Base-by-base conservation (phyloP, 2,113 vertebrate species). In the Polypterus senegalus region DNA sequence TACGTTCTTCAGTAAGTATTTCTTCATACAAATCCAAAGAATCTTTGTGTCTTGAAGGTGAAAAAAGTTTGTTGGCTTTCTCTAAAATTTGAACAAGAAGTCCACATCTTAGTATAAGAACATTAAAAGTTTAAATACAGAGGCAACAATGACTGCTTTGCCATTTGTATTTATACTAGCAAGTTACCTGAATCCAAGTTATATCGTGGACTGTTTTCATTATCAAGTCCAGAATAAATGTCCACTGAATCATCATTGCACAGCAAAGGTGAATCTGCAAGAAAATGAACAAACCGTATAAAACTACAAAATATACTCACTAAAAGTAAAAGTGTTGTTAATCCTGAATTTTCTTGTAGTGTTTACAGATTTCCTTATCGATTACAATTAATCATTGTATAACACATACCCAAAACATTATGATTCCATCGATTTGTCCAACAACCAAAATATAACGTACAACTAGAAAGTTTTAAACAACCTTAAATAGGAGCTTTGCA, bases 11-110 rank as follows among this genome's bases (percentile, higher is more conserved):
- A 65, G 90, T 89, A 60, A 98, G 61, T 47, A 98, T 73, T 69
- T 97, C 91, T 78, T 98, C 94, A 75, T 93, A 98, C 53, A 98
- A 85, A 75, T 98, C 94, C 76, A 98, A 84, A 7, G 87, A 85
- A 61, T 84, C 91, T 71, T 70, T 82, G 45, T 79, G 59, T 49
- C 71, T 78, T 63, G 64, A 54, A 48, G 87, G 82, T 43, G 75
- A 77, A 61, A 69, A 61, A 52, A 63, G 68, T 61, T 73, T 59
- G 68, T 63, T 54, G 68, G 67, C 7, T 71, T 58, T 73, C 8
- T 77, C 77, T 86, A 78, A 54, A 70, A 58, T 27, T 27, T 27
- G 27, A 27, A 27, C 73, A 70, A 45, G 58, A 59, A 58, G 9
- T 43, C 61, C 57, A 5, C 2, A 64, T 55, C 57, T 1, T 59